Base-by-base conservation (phyloP, 2,113 vertebrate species). In the Lepisosteus oculatus region DNA sequence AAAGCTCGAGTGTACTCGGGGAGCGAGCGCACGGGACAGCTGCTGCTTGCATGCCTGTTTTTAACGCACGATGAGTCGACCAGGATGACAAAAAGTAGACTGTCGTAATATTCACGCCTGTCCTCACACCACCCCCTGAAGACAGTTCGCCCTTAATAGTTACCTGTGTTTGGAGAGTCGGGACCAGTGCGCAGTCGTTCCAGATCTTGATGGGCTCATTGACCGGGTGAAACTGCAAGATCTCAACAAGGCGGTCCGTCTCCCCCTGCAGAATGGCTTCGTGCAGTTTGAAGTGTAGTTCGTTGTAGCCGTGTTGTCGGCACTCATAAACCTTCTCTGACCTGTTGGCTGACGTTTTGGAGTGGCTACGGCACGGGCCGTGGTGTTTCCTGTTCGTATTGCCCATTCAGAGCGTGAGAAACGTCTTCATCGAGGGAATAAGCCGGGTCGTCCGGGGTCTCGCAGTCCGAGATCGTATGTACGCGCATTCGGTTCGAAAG, bases 181-280 rank as follows among this genome's bases (percentile, higher is more conserved):
- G 68, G 61, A 57, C 54, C 54, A 51, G 8, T 29, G 41, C 43
- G 17, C 68, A 47, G 51, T 56, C 73, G 59, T 74, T 67, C 70
- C n/a, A 72, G 12, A 81, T 51, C 7, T 59, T 72, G 3, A 83
- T 11, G 43, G 85, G 84, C 64, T 81, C 73, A n/a, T 85, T 77
- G 67, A 80, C 68, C 0, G 82, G 72, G 42, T 84, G 77, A n/a
- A 61, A 45, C 14, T 62, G 71, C 6, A 86, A 77, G 2, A 86
- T 72, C 0, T 8, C 55, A 67, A 54, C 56, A 61, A 85, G 72
- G 2, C 15, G 8, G 0, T 45, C 0, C 3, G 72, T 65, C 55
- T 85, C 74, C 11, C 80, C 79, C 17, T 63, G 65, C 72, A 81
- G 73, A 15, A 84, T 81, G 45, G 78, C 81, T 17, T 86, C 68